Percentiles rank a stretch among this genome's conserved stretches.
phyloP scores from a whole-genome alignment of 2,113 vertebrate species.

The Hippocampus zosterae region DNA sequence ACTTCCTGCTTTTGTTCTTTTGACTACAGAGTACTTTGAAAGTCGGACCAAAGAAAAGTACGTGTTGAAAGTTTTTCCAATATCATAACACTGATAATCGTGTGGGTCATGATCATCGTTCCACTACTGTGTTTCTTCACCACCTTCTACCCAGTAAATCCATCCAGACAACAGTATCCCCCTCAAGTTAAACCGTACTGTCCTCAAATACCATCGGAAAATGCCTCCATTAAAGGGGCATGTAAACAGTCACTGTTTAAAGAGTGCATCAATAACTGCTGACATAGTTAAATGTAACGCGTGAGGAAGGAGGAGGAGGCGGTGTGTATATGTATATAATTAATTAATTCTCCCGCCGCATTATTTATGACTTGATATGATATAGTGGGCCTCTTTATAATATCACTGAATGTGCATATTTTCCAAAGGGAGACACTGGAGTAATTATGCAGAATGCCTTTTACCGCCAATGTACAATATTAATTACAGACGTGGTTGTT shows the following conservation, averaged over 20 bases:
- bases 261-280: slow-evolving; percentile 74
- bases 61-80: no score
- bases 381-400: slow-evolving; percentile 72
- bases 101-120: background rate
- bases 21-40: background rate
- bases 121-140: background rate
- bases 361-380: slow-evolving; percentile 79
- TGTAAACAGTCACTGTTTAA: slow-evolving; percentile 72
- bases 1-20: background rate
- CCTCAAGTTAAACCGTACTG: slow-evolving; percentile 17
- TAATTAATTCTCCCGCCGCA: slow-evolving; percentile 71
- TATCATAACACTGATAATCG: background rate
- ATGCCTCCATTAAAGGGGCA: slow-evolving; percentile 43
- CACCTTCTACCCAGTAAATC: background rate
- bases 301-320: slow-evolving; percentile 34
- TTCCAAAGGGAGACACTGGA: slow-evolving; percentile 66
- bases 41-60: no score
- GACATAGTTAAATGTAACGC: slow-evolving; percentile 72
- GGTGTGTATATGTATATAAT: slow-evolving; percentile 53
- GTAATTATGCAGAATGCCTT: slow-evolving; percentile 74
- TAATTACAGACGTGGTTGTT: slow-evolving; percentile 71
- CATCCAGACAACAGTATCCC: background rate
- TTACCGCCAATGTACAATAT: slow-evolving; percentile 69
- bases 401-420: slow-evolving; percentile 75
- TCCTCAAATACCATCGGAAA: slow-evolving; percentile 26